A percentile compares a stretch with the other conserved stretches of the same genome.
These are phyloP conservation scores for Caenorhabditis imperialis DNA, from an alignment of 2,888 invertebrate genomes.

Conservation along the genomic window DNA sequence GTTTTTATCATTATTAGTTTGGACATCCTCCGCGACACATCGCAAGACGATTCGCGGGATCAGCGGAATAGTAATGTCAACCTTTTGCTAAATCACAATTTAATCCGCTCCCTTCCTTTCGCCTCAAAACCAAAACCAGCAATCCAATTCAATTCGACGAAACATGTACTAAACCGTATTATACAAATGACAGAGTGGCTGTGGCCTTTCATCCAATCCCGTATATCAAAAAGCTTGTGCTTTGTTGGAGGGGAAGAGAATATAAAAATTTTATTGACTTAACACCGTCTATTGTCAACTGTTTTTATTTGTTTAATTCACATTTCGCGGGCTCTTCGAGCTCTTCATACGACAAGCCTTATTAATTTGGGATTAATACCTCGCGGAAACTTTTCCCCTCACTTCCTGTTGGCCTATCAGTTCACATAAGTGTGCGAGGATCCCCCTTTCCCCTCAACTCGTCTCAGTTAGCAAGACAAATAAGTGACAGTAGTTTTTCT, in stretches of 20 bases:
- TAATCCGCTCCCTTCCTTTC: conserved; percentile 27
- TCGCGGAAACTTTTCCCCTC: conserved; percentile 15
- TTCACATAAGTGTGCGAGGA: no score
- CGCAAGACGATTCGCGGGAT: conserved; percentile 1
- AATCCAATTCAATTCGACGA: conserved; percentile 32
- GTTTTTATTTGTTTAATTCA: conserved; percentile 58
- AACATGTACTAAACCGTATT: conserved; percentile 54
- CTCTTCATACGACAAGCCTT: conserved; percentile 43
- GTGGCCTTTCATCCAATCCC: conserved; percentile 8
- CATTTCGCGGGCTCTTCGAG: conserved; percentile 37
- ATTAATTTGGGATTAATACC: conserved; percentile 51
- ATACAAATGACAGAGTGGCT: conserved; percentile 36
- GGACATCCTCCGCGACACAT: no score
- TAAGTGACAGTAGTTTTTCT: no score
- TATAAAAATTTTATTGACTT: conserved; percentile 55
- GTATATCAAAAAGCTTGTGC: conserved; percentile 38
- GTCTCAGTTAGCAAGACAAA: no score
- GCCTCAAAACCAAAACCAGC: conserved; percentile 6
- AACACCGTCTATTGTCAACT: conserved; percentile 54
- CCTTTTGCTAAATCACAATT: conserved; percentile 42
- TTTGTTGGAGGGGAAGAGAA: conserved; percentile 41
- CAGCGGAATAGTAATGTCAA: conserved; percentile 20
- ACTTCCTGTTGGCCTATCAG: conserved; percentile 40
- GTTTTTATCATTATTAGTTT: no score
- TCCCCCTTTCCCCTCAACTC: no score